A percentile compares a stretch with the other conserved stretches of the same genome.
These are phyloP conservation scores for Eidolon dupreanum DNA, from an alignment of 2,797 vertebrate species.

Conservation along the genomic window DNA sequence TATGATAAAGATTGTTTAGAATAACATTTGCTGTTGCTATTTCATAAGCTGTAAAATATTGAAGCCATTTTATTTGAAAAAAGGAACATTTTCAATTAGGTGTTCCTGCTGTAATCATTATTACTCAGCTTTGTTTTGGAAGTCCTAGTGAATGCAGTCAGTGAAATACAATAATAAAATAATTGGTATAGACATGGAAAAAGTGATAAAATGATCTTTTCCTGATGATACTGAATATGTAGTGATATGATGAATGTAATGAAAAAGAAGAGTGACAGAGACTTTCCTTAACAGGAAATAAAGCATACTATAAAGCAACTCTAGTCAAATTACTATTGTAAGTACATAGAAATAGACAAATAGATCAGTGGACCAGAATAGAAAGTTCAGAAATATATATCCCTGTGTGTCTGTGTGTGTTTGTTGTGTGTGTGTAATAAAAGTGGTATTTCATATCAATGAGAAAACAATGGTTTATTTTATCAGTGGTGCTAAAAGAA, in stretches of 20 bases:
- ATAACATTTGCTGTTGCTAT: neutral
- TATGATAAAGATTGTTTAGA: neutral
- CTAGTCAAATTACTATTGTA: neutral
- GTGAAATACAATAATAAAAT: conserved; percentile 17
- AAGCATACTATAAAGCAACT: neutral
- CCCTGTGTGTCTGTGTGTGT: neutral
- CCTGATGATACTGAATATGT: neutral
- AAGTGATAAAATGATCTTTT: neutral
- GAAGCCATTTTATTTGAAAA: neutral
- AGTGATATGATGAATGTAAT: neutral
- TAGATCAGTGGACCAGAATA: neutral
- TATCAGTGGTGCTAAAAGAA: neutral
- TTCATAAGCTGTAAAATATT: neutral
- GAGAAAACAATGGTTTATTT: neutral
- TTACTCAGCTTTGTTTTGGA: neutral
- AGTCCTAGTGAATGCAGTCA: neutral
- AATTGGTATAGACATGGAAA: neutral
- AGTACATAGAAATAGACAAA: neutral
- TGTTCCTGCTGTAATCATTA: neutral
- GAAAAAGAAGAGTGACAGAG: neutral
- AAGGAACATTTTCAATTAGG: neutral
- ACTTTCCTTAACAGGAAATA: neutral
- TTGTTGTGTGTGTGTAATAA: neutral
- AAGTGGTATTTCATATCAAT: neutral
- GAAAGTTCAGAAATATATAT: neutral